phyloP scores from a whole-genome alignment of 1,140 invertebrate genomes.

The Gonatopus flavifemur region DNA sequence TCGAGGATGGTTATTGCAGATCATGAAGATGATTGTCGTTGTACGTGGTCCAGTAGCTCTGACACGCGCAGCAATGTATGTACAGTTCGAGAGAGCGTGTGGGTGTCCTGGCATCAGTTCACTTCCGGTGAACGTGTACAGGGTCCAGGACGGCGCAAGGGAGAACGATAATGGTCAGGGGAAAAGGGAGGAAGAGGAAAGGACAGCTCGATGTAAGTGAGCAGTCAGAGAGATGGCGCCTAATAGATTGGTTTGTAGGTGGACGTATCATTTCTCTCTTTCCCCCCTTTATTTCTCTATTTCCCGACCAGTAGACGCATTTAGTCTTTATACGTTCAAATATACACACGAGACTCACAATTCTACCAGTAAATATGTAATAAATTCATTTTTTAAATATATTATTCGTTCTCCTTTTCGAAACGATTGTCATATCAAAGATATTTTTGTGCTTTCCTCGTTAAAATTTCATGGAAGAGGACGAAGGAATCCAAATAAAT shows the following conservation, averaged over 20 bases:
- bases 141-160: slow-evolving; percentile 25
- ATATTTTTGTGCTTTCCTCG: no score
- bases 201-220: slow-evolving; percentile 50
- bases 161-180: slow-evolving; percentile 17
- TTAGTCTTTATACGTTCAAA: no score
- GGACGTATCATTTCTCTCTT: slow-evolving; percentile 51
- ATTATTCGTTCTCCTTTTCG: no score
- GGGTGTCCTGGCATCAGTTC: slow-evolving; percentile 49
- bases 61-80: slow-evolving; percentile 16
- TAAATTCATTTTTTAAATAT: no score
- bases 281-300: no score
- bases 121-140: slow-evolving; percentile 49
- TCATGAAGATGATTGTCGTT: not conserved
- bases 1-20: no score
- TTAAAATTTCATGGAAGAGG: no score
- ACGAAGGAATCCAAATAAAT: no score
- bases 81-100: no score
- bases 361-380: no score
- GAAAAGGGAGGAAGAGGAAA: slow-evolving; percentile 29
- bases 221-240: slow-evolving; percentile 58
- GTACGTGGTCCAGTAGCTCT: slow-evolving; percentile 8
- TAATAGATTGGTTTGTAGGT: slow-evolving; percentile 60
- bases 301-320: slow-evolving; percentile 31
- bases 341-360: no score
- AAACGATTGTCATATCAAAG: no score